These are phyloP conservation scores for Ceyx erithaca DNA, from an alignment of 2,797 vertebrate species.

Conservation along the genomic window DNA sequence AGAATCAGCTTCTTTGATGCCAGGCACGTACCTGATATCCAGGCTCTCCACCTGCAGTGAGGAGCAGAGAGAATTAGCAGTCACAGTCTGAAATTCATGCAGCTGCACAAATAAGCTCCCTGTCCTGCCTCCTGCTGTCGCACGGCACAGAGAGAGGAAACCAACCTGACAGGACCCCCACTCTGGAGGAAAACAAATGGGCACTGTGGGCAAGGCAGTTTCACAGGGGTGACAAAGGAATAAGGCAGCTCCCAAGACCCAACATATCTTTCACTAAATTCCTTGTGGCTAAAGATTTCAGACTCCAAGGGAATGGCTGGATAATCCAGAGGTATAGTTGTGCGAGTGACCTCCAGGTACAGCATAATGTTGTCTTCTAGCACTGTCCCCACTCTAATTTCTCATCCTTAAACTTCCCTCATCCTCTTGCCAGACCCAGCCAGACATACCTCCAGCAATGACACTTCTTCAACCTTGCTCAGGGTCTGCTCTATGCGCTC, in stretches of 20 bases:
- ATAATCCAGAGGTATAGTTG: not conserved
- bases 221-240: not conserved
- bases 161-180: not conserved
- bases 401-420: not conserved
- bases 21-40: constrained; percentile 77
- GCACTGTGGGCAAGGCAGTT: not conserved
- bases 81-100: constrained; percentile 2
- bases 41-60: constrained; percentile 82
- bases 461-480: constrained; percentile 38
- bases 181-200: not conserved
- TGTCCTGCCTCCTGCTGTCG: not conserved
- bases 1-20: constrained; percentile 17
- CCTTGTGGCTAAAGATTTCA: not conserved
- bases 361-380: not conserved
- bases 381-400: not conserved
- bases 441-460: constrained; percentile 5
- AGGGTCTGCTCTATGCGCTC: constrained; percentile 63
- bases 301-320: not conserved
- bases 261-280: not conserved
- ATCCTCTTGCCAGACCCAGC: not conserved
- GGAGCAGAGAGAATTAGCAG: constrained; percentile 60
- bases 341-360: not conserved
- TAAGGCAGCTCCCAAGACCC: not conserved
- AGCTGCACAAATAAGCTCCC: constrained; percentile 11
- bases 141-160: not conserved